Base-by-base conservation (phyloP, 2,888 invertebrate species). In the Nematopogon swammerdamellus region DNA sequence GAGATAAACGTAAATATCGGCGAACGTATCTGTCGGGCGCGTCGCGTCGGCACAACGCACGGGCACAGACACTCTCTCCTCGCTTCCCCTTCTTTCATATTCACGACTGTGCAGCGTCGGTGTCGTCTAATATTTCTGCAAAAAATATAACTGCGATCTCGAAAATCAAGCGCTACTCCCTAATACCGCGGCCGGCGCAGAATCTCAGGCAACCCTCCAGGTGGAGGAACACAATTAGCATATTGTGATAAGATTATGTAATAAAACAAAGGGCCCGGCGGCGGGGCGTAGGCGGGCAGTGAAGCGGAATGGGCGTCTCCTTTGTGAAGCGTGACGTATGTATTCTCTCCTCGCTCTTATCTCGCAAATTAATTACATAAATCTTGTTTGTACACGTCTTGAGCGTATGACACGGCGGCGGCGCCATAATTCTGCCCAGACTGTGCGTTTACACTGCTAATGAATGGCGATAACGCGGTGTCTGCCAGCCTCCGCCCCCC, bases 281-380 rank as follows among this genome's bases (percentile, higher is more conserved):
- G 36, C n/a, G 11, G 36, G 36, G 36, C 36, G 36, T 8, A 14
- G 11, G 25, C 5, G 25, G 25, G 25, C 5, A 25, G 25, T 25
- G 25, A n/a, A n/a, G n/a, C n/a, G n/a, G n/a, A n/a, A 18, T 45
- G 59, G 20, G n/a, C 29, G 58, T 61, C 70, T 61, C 69, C 68
- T 72, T 73, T 73, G 72, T 73, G 59, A 61, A 64, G 62, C 55
- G 59, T 66, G 70, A 65, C 65, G 65, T 68, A 70, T 67, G 67
- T 70, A 66, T 67, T 65, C 64, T 62, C 68, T 65, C 65, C 63
- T 61, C 65, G 71, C 68, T 72, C 75, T 76, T 77, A 77, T 79
- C 77, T 73, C 67, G 68, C 70, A 76, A 77, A 79, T 79, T 77
- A 77, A 77, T 77, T 75, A 77, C 75, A 79, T 79, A 79, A 77